Base-by-base conservation (phyloP, 2,888 invertebrate genomes). In the Drosophila tripunctata region DNA sequence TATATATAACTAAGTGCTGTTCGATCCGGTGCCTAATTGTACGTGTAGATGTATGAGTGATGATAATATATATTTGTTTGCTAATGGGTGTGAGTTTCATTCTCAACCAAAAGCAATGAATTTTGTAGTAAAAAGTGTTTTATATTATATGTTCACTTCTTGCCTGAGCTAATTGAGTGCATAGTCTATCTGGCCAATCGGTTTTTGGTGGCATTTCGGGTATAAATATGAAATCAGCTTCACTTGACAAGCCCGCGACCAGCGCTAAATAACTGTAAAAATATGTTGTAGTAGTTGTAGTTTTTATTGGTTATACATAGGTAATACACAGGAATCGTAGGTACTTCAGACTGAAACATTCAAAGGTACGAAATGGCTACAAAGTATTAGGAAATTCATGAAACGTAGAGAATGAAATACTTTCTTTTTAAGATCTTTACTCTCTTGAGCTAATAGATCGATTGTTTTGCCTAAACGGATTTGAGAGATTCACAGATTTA, bases 151-250 rank as follows among this genome's bases (percentile, higher is more conserved):
- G 66, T 76, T 68, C 45, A 65, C 66, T 67, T 87, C 91, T 92
- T 93, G 94, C 94, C 94, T 94, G 94, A 89, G 92, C 92, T 90
- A 96, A 93, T 92, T 96, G 96, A 90, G 93, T 93, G 92, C 96
- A 96, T 82, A 96, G 92, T 89, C 93, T 94, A 84, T 94, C 93
- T 82, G 94, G 94, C 96, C 96, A 96, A 91, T 95, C 95, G 69
- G 91, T 91, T 84, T 87, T 95, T 89, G 96, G 96, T 89, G 97
- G 96, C 93, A 94, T 94, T 93, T 97, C 97, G 80, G 97, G 96
- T 91, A 96, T 95, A 93, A 97, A 97, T 90, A 95, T 94, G 94
- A 94, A 96, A 92, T 96, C 96, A 89, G 96, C 96, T 91, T 97
- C 96, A 87, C 94, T 93, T 89, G 96, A 95, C 87, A 97, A 93